Evolutionary conservation across 1,140 invertebrate species (phyloP).

Genomic region (Drosophila nigromelanica): DNA sequence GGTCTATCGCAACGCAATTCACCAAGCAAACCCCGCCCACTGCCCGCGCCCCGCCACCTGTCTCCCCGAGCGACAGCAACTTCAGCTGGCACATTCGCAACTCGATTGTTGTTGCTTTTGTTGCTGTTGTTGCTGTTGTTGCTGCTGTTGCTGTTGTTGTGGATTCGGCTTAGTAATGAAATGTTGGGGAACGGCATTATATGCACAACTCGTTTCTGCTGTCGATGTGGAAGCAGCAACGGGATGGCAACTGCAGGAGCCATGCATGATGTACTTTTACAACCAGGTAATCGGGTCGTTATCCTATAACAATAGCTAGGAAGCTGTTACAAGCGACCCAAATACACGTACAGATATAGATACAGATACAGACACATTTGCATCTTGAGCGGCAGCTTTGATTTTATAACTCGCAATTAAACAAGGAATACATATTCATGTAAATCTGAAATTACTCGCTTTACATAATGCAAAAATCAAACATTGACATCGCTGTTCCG

Average conservation of each 20-base stretch:
- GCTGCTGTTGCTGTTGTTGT: slow-evolving; percentile 50
- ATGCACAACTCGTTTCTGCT: slow-evolving; percentile 74
- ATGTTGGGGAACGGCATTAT: slow-evolving; percentile 75
- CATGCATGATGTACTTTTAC: slow-evolving; percentile 42
- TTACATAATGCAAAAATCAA: slow-evolving; percentile 20
- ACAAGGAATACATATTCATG: slow-evolving; percentile 19
- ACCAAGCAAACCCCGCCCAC: slow-evolving; percentile 7
- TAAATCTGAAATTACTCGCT: slow-evolving; percentile 5
- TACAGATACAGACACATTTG: not conserved
- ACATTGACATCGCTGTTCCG: slow-evolving; percentile 46
- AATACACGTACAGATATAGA: slow-evolving; percentile 22
- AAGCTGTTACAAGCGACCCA: slow-evolving; percentile 66
- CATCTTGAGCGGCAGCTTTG: slow-evolving; percentile 27
- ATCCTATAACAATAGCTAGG: slow-evolving; percentile 79
- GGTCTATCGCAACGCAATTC: slow-evolving; percentile 70
- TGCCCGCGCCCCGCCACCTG: not conserved
- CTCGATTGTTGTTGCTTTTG: slow-evolving; percentile 49
- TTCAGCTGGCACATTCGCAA: slow-evolving; percentile 64
- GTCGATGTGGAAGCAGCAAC: slow-evolving; percentile 24
- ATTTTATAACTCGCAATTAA: slow-evolving; percentile 15
- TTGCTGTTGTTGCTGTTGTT: no score
- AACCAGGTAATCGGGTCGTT: slow-evolving; percentile 70
- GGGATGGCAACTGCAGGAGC: slow-evolving; percentile 24
- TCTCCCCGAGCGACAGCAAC: slow-evolving; percentile 13
- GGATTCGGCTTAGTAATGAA: slow-evolving; percentile 77